Conservation (phyloP, 2,888 invertebrate species). For the Epistrophella euchroma region DNA sequence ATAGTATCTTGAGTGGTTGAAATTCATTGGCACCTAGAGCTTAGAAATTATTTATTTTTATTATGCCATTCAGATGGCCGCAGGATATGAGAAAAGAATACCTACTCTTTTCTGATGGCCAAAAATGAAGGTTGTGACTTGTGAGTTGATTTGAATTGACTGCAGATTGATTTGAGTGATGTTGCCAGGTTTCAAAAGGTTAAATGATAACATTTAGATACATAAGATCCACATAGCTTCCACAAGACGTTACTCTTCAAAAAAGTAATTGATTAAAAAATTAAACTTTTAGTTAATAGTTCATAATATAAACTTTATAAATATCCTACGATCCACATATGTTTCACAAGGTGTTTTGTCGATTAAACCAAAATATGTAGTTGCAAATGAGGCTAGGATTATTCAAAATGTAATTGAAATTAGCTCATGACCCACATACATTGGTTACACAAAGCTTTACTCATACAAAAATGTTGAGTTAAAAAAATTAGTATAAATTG, state of each 20-base stretch:
- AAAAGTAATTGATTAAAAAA: no score
- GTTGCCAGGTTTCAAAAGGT: neutral
- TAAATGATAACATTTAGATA: neutral
- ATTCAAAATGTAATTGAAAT: no score
- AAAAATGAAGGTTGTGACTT: conserved; percentile 8
- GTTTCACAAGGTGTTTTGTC: no score
- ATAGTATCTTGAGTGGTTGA: conserved; percentile 44
- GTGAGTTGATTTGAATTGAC: conserved; percentile 49
- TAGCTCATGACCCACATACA: no score
- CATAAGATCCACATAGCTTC: conserved; percentile 2
- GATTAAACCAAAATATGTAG: no score
- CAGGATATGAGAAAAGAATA: neutral
- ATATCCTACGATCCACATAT: no score
- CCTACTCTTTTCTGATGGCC: conserved; percentile 1
- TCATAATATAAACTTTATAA: no score
- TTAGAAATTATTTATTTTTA: conserved; percentile 61
- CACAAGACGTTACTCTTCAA: neutral
- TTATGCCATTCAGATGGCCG: conserved; percentile 25
- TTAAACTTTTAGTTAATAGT: no score
- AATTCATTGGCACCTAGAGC: conserved; percentile 64
- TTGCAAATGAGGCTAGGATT: no score
- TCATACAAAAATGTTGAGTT: no score
- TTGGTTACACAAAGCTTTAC: no score
- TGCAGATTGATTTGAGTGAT: conserved; percentile 20
- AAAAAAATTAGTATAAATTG: no score